Percentiles rank a stretch among this genome's conserved stretches.
phyloP scores from a whole-genome alignment of 2,113 vertebrate genomes.

The Tapirus terrestris region DNA sequence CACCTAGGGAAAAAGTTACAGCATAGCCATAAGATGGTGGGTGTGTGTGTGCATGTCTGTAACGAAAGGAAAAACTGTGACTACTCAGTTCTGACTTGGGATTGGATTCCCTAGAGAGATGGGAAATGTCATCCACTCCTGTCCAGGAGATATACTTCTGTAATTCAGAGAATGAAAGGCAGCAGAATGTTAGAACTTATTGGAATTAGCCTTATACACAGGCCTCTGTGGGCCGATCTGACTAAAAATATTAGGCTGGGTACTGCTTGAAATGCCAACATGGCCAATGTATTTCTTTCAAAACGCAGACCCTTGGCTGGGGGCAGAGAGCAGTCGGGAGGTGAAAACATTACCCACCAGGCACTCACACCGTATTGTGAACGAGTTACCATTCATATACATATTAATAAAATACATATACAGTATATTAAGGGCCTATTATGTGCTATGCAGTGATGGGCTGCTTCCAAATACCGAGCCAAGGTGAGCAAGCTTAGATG shows the following conservation, averaged over 20 bases:
- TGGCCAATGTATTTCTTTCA: background rate
- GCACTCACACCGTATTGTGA: background rate
- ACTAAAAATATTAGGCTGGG: background rate
- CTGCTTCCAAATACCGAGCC: background rate
- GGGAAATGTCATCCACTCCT: background rate
- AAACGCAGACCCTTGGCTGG: background rate
- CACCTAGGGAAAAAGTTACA: conserved; percentile 85
- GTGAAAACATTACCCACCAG: background rate
- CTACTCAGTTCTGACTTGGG: background rate
- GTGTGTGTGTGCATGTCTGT: background rate
- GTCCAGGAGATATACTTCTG: background rate
- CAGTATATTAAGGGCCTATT: background rate
- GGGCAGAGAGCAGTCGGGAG: background rate
- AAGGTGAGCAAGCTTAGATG: background rate
- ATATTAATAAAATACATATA: background rate
- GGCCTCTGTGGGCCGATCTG: background rate
- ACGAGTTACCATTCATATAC: background rate
- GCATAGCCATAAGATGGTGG: background rate
- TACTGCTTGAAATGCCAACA: background rate
- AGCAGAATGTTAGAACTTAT: background rate
- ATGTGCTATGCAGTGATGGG: background rate
- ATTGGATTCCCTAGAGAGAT: background rate
- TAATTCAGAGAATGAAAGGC: background rate
- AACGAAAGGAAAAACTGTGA: background rate
- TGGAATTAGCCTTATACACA: background rate